Evolutionary conservation across 2,113 vertebrate genomes (phyloP), one percentile per base, ranked within the genome.

Genomic region (Talpa occidentalis): DNA sequence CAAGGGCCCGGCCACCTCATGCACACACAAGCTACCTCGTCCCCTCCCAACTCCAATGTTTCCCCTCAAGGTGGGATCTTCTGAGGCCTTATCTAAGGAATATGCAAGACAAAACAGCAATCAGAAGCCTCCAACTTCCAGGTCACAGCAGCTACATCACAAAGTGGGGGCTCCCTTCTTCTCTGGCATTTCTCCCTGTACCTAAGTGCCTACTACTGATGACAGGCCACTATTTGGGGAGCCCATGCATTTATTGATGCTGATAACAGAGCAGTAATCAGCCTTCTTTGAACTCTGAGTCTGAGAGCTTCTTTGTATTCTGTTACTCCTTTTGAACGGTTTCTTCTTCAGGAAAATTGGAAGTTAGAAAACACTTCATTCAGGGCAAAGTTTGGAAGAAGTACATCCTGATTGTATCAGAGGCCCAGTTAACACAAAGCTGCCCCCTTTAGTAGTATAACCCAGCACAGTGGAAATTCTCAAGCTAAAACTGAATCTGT

Each of bases 341-440:
- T 86, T 83, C 93, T 78, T 94, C 70, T 54, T 78, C 32, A 56
- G 70, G 44, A 88, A 66, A 91, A 83, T 72, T 28, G 15, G 2
- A 77, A 91, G 66, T 76, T 9, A 80, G 59, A 83, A 83, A 87
- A 40, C 44, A 90, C 52, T 88, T 67, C n/a, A 49, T 88, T 67
- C n/a, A 49, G 47, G 60, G 30, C 22, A 96, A 42, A 93, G 73
- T 49, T 82, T 73, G 59, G 76, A 77, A 85, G 85, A 92, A 87
- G 74, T 32, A 64, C 32, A 77, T 35, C 59, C 37, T 62, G 30
- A 70, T 47, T 54, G 6, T 56, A 47, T 72, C 52, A 90, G 83
- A 59, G 76, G 76, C 49, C 49, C 16, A 76, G 77, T 52, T 90
- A 59, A 72, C n/a, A 28, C 32, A 40, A 47, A 73, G 40, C 26